These are phyloP conservation scores for Tychaedon coryphoeus DNA, from an alignment of 2,113 vertebrate species.

Conservation along the genomic window DNA sequence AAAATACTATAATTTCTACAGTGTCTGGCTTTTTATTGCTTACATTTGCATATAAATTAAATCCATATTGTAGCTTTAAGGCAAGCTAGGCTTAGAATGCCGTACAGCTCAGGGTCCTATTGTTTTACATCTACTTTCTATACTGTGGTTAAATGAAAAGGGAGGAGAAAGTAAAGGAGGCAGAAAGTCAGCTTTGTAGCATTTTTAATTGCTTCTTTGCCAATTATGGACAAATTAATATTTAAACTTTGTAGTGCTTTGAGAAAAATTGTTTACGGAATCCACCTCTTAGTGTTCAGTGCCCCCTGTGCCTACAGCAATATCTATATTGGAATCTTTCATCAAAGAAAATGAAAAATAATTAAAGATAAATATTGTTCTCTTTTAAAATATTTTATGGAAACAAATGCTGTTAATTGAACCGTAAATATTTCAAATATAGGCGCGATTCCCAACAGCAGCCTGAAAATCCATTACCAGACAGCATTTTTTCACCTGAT, in stretches of 20 bases:
- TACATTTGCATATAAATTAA: conserved; percentile 99
- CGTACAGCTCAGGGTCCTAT: conserved; percentile 84
- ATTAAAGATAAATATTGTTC: conserved; percentile 24
- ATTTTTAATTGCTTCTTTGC: conserved; percentile 80
- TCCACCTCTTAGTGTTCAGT: conserved; percentile 27
- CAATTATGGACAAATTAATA: conserved; percentile 83
- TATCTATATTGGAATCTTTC: conserved; percentile 59
- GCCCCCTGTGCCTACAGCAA: conserved; percentile 30
- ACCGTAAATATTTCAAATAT: neutral
- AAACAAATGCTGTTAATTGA: neutral
- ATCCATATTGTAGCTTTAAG: conserved; percentile 97
- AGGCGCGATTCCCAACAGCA: neutral
- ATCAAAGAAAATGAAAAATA: conserved; percentile 59
- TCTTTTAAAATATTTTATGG: conserved; percentile 28
- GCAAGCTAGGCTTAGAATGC: conserved; percentile 87
- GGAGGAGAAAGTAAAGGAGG: conserved; percentile 71
- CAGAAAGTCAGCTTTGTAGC: conserved; percentile 78
- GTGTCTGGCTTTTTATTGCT: conserved; percentile 93
- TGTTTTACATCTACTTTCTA: conserved; percentile 91
- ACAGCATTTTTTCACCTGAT: neutral
- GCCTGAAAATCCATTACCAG: neutral
- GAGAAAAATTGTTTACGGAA: conserved; percentile 73
- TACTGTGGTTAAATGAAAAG: conserved; percentile 75
- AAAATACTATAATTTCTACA: conserved; percentile 87
- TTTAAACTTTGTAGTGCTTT: conserved; percentile 74